These are phyloP conservation scores for Ooceraea biroi DNA, from an alignment of 1,140 invertebrate genomes.

Conservation along the genomic window DNA sequence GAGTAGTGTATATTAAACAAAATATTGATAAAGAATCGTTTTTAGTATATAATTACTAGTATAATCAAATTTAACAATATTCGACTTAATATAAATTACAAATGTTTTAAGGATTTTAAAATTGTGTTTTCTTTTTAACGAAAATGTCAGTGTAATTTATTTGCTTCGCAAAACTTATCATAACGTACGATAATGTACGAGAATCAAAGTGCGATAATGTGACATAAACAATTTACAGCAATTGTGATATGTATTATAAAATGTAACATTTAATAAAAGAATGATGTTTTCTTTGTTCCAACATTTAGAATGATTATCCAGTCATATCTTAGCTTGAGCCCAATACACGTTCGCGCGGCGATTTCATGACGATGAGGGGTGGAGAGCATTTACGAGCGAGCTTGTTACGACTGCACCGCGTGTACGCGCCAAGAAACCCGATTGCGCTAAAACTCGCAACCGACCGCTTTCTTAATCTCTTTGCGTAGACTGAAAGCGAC, in stretches of 20 bases:
- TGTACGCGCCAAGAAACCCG: neutral
- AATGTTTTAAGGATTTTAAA: neutral
- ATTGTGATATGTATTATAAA: neutral
- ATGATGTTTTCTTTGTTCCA: neutral
- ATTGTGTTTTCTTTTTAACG: neutral
- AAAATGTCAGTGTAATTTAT: neutral
- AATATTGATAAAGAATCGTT: no score
- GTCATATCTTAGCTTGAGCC: no score
- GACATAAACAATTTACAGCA: neutral
- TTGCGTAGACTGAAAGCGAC: neutral
- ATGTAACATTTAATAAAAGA: neutral
- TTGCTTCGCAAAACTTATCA: neutral
- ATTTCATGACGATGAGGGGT: constrained; percentile 1
- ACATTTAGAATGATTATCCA: neutral
- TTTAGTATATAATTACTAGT: no score
- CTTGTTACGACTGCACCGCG: constrained; percentile 19
- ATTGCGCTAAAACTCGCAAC: constrained; percentile 23
- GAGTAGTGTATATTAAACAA: no score
- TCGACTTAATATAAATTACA: no score
- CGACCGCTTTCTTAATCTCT: constrained; percentile 25
- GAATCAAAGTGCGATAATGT: no score
- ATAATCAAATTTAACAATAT: no score
- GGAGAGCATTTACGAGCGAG: neutral
- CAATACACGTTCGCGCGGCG: neutral
- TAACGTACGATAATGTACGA: neutral